Conservation (phyloP, 2,888 invertebrate genomes). For the Aricia artaxerxes region DNA sequence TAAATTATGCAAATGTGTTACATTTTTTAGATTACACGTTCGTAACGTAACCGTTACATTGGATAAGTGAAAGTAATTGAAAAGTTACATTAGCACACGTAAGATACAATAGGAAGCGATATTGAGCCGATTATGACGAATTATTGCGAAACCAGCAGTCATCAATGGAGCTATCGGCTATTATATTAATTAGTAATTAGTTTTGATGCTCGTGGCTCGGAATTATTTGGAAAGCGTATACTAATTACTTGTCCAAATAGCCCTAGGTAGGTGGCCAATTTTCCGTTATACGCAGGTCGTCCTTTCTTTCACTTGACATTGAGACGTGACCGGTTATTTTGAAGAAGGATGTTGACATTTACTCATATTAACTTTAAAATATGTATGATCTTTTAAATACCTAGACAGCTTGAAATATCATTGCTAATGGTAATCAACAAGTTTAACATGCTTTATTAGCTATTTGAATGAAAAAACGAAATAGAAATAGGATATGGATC, state of each 20-base stretch:
- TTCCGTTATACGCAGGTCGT: constrained; percentile 52
- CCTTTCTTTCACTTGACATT: constrained; percentile 76
- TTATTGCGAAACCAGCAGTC: constrained; percentile 37
- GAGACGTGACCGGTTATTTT: constrained; percentile 60
- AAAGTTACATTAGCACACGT: constrained; percentile 46
- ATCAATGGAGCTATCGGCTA: constrained; percentile 20
- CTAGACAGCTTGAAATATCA: background rate
- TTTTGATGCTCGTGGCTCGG: constrained; percentile 36
- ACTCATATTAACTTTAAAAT: constrained; percentile 18
- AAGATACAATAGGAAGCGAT: constrained; percentile 39
- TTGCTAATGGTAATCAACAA: background rate
- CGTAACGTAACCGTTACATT: constrained; percentile 66
- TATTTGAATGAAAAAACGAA: background rate
- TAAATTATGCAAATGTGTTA: constrained; percentile 64
- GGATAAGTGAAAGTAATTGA: constrained; percentile 67
- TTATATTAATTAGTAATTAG: constrained; percentile 32
- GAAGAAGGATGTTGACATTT: constrained; percentile 64
- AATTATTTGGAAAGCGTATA: constrained; percentile 42
- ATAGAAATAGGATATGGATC: background rate
- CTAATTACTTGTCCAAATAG: constrained; percentile 35
- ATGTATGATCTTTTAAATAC: background rate
- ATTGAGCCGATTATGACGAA: constrained; percentile 33
- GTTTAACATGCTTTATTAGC: background rate
- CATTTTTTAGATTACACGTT: constrained; percentile 45
- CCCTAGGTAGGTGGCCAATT: constrained; percentile 37